Conservation (phyloP, 2,113 vertebrate species). For the Delphinapterus leucas region DNA sequence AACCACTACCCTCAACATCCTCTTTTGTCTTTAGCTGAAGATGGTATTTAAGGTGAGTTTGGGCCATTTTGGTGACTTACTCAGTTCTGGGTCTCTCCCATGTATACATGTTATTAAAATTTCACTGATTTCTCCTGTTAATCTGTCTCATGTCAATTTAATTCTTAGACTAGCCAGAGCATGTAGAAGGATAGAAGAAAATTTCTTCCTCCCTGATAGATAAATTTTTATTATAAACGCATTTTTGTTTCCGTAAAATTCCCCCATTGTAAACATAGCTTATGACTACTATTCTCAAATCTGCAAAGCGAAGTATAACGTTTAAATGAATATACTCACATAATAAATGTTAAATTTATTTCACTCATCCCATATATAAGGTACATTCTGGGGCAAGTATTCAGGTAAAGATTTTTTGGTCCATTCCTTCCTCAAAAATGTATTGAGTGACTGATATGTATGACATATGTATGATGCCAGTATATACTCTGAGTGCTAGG, state of each 20-base stretch:
- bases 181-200: too few species aligned
- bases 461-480: neutral
- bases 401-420: neutral
- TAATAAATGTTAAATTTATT: neutral
- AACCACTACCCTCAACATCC: neutral
- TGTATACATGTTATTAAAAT: neutral
- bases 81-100: neutral
- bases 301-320: neutral
- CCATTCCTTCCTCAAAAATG: neutral
- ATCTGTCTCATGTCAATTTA: neutral
- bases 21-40: neutral
- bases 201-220: neutral
- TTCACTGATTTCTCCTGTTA: neutral
- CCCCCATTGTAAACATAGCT: neutral
- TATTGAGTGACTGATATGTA: neutral
- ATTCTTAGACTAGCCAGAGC: neutral
- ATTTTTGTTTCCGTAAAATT: neutral
- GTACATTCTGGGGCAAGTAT: neutral
- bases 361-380: neutral
- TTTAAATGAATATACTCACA: neutral
- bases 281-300: neutral
- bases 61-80: neutral
- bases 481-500: neutral
- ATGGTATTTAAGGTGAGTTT: neutral
- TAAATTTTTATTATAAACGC: neutral